These are phyloP conservation scores for Ivindomyrus marchei DNA, from an alignment of 2,113 vertebrate species.

Conservation along the genomic window DNA sequence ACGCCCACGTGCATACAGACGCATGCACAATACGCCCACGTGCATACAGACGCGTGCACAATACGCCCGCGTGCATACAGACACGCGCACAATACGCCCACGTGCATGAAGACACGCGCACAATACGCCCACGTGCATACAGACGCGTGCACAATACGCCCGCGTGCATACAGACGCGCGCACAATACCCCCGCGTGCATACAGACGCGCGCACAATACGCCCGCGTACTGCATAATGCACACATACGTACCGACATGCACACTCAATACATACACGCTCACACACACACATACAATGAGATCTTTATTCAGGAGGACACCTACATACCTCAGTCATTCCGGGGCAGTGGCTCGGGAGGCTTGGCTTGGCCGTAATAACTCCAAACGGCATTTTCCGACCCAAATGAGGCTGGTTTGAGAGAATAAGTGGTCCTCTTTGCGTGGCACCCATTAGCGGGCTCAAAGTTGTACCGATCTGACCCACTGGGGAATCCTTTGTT, in stretches of 20 bases:
- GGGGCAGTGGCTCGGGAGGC: too few species aligned
- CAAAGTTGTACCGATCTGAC: conserved; percentile 10
- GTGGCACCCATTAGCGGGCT: background rate
- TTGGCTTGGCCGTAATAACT: background rate
- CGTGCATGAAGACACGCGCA: background rate
- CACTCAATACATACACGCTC: background rate
- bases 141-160: too few species aligned
- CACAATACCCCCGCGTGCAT: too few species aligned
- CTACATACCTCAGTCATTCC: background rate
- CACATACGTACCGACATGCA: background rate
- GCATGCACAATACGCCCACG: too few species aligned
- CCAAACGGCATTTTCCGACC: background rate
- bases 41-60: background rate
- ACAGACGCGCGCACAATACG: accelerated
- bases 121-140: background rate
- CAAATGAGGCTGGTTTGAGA: background rate
- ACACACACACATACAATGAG: background rate
- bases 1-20: background rate
- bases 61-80: background rate
- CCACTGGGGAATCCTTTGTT: conserved; percentile 28
- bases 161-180: background rate
- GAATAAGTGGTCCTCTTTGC: background rate
- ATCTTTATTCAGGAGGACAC: background rate
- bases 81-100: background rate
- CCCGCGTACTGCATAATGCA: background rate